phyloP scores from a whole-genome alignment of 1,140 invertebrate genomes.

The Drosophila bipectinata region DNA sequence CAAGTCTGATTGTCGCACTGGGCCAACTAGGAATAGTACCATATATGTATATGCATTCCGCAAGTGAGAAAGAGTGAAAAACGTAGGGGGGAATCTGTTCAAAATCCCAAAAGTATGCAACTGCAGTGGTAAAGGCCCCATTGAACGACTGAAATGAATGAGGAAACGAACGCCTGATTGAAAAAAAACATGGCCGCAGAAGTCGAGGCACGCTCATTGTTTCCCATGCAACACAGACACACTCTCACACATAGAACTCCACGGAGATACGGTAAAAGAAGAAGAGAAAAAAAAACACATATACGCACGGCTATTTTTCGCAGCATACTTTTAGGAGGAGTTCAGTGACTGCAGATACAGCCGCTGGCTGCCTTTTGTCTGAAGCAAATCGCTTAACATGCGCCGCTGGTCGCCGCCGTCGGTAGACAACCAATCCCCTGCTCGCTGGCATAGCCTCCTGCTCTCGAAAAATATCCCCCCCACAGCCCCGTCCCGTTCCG shows the following conservation, averaged over 20 bases:
- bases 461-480: no score
- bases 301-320: constrained; percentile 32
- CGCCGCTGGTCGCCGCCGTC: constrained; percentile 44
- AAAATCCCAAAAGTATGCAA: constrained; percentile 72
- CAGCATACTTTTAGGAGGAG: constrained; percentile 57
- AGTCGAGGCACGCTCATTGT: constrained; percentile 47
- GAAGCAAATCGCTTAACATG: constrained; percentile 66
- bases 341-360: constrained; percentile 65
- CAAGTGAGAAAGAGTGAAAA: neutral
- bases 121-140: constrained; percentile 49
- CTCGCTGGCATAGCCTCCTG: neutral
- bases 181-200: constrained; percentile 66
- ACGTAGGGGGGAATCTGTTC: constrained; percentile 59
- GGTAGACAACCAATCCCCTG: constrained; percentile 7
- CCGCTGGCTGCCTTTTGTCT: constrained; percentile 64
- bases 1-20: constrained; percentile 42
- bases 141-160: constrained; percentile 61
- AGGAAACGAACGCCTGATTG: constrained; percentile 67
- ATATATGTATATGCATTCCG: neutral
- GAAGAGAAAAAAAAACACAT: constrained; percentile 5
- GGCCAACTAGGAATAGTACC: constrained; percentile 17
- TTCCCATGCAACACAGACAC: constrained; percentile 20
- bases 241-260: constrained; percentile 5
- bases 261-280: constrained; percentile 11
- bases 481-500: neutral